Base-by-base conservation (phyloP, 2,888 invertebrate genomes). In the Eristalis arbustorum region DNA sequence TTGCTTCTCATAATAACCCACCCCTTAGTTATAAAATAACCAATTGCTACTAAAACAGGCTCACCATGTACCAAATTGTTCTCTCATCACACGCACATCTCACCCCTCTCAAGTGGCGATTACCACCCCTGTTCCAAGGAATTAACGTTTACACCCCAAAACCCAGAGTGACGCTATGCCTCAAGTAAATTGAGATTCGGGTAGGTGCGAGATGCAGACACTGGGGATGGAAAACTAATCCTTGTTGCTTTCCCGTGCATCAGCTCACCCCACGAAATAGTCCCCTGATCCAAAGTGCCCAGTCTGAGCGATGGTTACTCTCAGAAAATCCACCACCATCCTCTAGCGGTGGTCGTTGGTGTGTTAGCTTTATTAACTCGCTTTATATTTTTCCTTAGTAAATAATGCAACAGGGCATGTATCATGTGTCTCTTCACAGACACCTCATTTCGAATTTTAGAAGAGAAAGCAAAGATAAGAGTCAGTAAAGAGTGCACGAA, bases 331-430 rank as follows among this genome's bases (percentile, higher is more conserved):
- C 31, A 61, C 66, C 56, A 69, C 49, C 49, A 68, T 49, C 73
- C 37, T 62, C 42, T 25, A 25, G 25, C 25, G 25, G 42, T 74
- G 72, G 49, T 14, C n/a, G 34, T 57, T 10, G 25, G 18, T 34
- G 34, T 59, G 69, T 42, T 56, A 18, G n/a, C n/a, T 37, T 34
- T n/a, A 40, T n/a, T 28, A 40, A 72, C 67, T 67, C 61, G 18
- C 57, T 31, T 66, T 42, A 42, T n/a, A 57, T 25, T 59, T 66
- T 73, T 77, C 64, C 14, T 4, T 13, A 31, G 34, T 74, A 84
- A 84, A 69, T 78, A 84, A 79, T 79, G 83, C 83, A 84, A 84
- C 83, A 84, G 83, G 79, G 83, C 83, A 74, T 56, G 10, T 18
- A 57, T 68, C 63, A 3, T 69, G 14, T 64, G n/a, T 68, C 40